Conservation (phyloP, 1,140 invertebrate species). For the Drosophila punjabiensis region DNA sequence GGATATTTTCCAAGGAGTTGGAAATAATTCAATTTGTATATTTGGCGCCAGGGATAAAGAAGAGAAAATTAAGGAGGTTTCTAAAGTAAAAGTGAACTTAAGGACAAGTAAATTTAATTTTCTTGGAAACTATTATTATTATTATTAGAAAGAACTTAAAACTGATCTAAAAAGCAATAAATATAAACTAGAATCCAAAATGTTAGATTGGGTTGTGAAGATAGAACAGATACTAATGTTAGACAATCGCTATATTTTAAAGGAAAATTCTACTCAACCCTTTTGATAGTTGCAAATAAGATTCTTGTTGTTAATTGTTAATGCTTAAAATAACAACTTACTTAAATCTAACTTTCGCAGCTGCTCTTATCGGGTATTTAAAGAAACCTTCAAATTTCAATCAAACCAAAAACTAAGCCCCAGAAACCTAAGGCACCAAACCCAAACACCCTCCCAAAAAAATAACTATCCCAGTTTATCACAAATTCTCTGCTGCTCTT, state of each 20-base stretch:
- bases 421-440: conserved; percentile 1
- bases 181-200: neutral
- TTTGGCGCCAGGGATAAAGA: conserved; percentile 22
- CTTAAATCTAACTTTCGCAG: neutral
- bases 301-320: no score
- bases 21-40: conserved; percentile 3
- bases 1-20: neutral
- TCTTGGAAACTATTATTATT: no score
- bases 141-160: neutral
- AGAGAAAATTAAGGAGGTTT: neutral
- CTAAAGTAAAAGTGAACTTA: neutral
- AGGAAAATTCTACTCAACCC: no score
- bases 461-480: conserved; percentile 36
- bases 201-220: no score
- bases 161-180: neutral
- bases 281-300: no score
- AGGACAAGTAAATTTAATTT: no score
- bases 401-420: neutral
- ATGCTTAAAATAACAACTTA: no score
- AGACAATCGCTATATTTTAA: no score
- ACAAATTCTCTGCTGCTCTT: conserved; percentile 6
- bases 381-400: neutral
- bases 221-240: no score
- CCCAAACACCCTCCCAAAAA: conserved; percentile 12
- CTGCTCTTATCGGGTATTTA: neutral